Evolutionary conservation across 2,888 invertebrate species (phyloP).

Genomic region (Dexiosoma caninum): DNA sequence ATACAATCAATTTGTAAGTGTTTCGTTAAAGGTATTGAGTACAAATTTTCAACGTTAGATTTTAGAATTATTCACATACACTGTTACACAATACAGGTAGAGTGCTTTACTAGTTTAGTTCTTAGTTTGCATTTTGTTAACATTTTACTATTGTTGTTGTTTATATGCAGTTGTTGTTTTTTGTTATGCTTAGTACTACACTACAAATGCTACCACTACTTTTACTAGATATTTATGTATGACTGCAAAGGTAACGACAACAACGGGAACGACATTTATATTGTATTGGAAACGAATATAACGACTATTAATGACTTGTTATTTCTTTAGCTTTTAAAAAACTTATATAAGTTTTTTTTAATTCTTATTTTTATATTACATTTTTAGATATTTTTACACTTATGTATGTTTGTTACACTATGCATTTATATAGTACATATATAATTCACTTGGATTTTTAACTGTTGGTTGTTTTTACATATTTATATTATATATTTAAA

Average conservation of each 20-base stretch:
- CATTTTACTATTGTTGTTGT: conserved; percentile 11
- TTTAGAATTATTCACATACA: conserved; percentile 24
- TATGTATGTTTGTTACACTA: neutral
- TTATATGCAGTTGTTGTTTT: conserved; percentile 7
- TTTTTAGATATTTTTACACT: neutral
- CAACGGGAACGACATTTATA: conserved; percentile 37
- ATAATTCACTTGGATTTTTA: neutral
- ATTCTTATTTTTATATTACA: neutral
- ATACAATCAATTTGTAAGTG: neutral
- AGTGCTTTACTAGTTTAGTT: conserved; percentile 19
- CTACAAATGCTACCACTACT: conserved; percentile 35
- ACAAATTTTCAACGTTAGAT: conserved; percentile 22
- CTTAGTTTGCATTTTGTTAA: neutral
- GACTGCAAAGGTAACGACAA: conserved; percentile 32
- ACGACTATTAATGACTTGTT: conserved; percentile 55
- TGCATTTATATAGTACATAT: neutral
- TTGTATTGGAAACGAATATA: conserved; percentile 49
- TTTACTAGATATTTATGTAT: conserved; percentile 27
- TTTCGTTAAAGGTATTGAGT: neutral
- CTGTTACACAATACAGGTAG: conserved; percentile 6
- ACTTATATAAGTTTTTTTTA: conserved; percentile 56
- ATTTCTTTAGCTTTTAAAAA: conserved; percentile 54
- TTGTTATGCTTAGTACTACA: conserved; percentile 10
- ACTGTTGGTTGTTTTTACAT: conserved; percentile 21
- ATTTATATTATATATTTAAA: neutral